Base-by-base conservation (phyloP, 2,888 invertebrate species). In the Blastobasis adustella region DNA sequence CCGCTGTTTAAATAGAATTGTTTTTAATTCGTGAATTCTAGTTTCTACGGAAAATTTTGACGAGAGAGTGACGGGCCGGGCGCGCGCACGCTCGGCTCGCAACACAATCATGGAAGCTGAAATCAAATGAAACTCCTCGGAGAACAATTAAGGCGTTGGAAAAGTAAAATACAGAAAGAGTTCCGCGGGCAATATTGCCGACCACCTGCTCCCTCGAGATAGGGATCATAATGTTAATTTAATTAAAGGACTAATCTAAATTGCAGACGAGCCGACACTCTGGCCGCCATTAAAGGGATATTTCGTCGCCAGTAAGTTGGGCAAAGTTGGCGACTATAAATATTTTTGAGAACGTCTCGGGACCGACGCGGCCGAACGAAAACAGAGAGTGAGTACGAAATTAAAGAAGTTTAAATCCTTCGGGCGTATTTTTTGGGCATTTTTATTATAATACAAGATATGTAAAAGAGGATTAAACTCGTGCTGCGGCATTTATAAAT, bases 181-280 rank as follows among this genome's bases (percentile, higher is more conserved):
- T 78, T 76, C 67, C 71, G 72, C 57, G 71, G 67, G 80, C 81
- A 82, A 84, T 85, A 82, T 77, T 73, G 76, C 69, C 74, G 74
- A 78, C 84, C 86, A 87, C 86, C 86, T 86, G 86, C 80, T 79
- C 72, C 78, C 65, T 61, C 57, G 71, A 82, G 86, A 87, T 87
- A 82, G 82, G 83, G 82, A 87, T 87, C 85, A 85, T 88, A 86
- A 88, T 86, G 87, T 85, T 87, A 87, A 88, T 88, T 87, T 88
- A 88, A 87, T 88, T 88, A 87, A 87, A 86, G 85, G 86, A 84
- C 87, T 88, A 88, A 88, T 88, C 87, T 88, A 86, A 88, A 87
- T 87, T 87, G 87, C 84, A 87, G 87, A 88, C 80, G 84, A 84
- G 82, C 85, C 87, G 76, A 83, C 86, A 82, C 86, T 80, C 82